These are phyloP conservation scores for Drosophila obscura DNA, from an alignment of 1,140 invertebrate genomes.

Conservation along the genomic window DNA sequence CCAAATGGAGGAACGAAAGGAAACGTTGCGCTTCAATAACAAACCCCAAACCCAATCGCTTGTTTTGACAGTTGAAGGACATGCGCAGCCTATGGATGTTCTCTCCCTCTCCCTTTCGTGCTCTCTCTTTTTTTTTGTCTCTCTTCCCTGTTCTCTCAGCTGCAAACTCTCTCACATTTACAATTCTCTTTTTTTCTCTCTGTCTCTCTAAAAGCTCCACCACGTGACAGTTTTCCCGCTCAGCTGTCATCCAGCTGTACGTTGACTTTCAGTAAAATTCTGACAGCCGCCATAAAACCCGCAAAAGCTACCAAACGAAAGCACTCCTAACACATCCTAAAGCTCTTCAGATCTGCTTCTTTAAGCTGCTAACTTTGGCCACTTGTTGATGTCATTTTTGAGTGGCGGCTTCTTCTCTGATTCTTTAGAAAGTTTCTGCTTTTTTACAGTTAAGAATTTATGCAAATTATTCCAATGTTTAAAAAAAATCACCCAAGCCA, in stretches of 20 bases:
- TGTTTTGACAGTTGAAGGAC: conserved; percentile 66
- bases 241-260: conserved; percentile 48
- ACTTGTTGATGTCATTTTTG: conserved; percentile 65
- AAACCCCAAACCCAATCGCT: conserved; percentile 55
- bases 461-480: conserved; percentile 28
- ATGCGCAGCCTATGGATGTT: conserved; percentile 44
- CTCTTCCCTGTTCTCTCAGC: not conserved
- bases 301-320: conserved; percentile 24
- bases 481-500: conserved; percentile 10
- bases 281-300: too few relatives aligned
- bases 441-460: conserved; percentile 33
- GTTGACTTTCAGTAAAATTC: conserved; percentile 21
- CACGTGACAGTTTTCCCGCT: conserved; percentile 53
- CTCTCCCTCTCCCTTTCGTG: conserved; percentile 4
- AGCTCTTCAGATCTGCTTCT: conserved; percentile 32
- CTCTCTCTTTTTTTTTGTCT: conserved; percentile 8
- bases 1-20: conserved; percentile 31
- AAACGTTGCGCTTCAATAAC: conserved; percentile 46
- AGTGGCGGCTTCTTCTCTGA: conserved; percentile 1
- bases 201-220: conserved; percentile 23
- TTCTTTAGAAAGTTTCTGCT: conserved; percentile 38
- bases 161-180: not conserved
- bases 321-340: conserved; percentile 32
- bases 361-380: conserved; percentile 8
- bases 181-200: not conserved